Base-by-base conservation (phyloP, 1,140 invertebrate genomes). In the Drosophila funebris region DNA sequence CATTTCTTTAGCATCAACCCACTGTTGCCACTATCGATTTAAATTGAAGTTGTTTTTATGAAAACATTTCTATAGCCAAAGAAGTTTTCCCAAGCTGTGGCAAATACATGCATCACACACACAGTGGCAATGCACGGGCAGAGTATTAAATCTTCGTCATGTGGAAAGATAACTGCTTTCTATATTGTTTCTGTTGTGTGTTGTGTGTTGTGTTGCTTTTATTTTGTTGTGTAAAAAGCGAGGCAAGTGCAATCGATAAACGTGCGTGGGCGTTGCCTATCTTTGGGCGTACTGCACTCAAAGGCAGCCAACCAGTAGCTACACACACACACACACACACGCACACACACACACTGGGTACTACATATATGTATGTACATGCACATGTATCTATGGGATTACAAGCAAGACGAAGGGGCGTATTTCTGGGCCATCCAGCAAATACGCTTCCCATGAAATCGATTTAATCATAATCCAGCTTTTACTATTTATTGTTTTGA, bases 381-480 rank as follows among this genome's bases (percentile, higher is more conserved):
- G 36, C 20, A 60, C 31, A 61, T 33, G 27, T 69, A 50, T 39
- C 8, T 22, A 31, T 18, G 18, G 63, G 64, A 68, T 68, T 73
- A 73, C 63, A 46, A 31, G 46, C 20, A 46, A 68, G 70, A 60
- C 31, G 73, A 67, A 43, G 31, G 52, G 24, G 24, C 3, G 46
- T 4, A 4, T 22, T 14, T 33, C 43, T 36, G 61, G 48, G 48
- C 37, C 60, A 72, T 74, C 60, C 62, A 36, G 71, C 66, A 64
- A 78, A 67, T 58, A 57, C 29, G 82, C 69, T 88, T 88, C 71
- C 27, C 61, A 73, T 87, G 82, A 88, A 88, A 88, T 88, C 83
- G 83, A 88, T 88, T 88, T 88, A 88, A 88, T 88, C 83, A 88
- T 88, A 88, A 88, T 88, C 83, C 83, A 76, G 83, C 83, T 88